Evolutionary conservation across 2,797 vertebrate genomes (phyloP), one percentile per base, ranked within the genome.

Genomic region (Nothura maculosa): DNA sequence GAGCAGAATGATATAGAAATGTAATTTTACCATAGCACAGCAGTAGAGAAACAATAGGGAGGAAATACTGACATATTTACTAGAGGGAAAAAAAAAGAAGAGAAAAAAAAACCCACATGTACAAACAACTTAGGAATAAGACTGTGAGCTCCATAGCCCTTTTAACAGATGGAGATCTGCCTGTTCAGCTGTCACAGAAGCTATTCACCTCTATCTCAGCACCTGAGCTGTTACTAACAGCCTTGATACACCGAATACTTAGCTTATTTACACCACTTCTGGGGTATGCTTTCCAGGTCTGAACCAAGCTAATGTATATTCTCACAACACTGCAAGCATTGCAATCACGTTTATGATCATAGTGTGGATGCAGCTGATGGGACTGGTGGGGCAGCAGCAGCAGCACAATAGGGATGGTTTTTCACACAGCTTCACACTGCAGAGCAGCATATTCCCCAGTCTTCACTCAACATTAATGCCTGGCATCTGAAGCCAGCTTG

Each of bases 241-340:
- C 60, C 12, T 36, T 28, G 38, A 50, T 45, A 62, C 40, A 79
- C 12, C 48, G 11, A 87, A 38, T 9, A 20, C n/a, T 70, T 85
- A 85, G 13, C 6, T 80, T 67, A 85, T 77, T 82, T 64, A 81
- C 27, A 16, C 15, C 43, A 27, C 6, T 87, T 83, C 58, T 61
- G 7, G 54, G 9, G 4, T 85, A 18, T 18, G 11, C 83, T 91
- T 94, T 78, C 76, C 30, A 21, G 20, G 30, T 61, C 52, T 70
- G 73, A 81, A 82, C 7, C 42, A 27, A 81, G 50, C 11, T 93
- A 84, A 83, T 45, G 22, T 68, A 34, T 6, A 1, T 92, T 84
- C 89, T 79, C 72, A 90, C 25, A 62, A 47, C 43, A 32, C 24
- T 52, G n/a, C 12, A 80, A 81, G 70, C 43, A 70, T 24, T 0